Evolutionary conservation across 1,140 invertebrate species (phyloP), one percentile per base, ranked within the genome.

Genomic region (Oryctes rhinoceros): DNA sequence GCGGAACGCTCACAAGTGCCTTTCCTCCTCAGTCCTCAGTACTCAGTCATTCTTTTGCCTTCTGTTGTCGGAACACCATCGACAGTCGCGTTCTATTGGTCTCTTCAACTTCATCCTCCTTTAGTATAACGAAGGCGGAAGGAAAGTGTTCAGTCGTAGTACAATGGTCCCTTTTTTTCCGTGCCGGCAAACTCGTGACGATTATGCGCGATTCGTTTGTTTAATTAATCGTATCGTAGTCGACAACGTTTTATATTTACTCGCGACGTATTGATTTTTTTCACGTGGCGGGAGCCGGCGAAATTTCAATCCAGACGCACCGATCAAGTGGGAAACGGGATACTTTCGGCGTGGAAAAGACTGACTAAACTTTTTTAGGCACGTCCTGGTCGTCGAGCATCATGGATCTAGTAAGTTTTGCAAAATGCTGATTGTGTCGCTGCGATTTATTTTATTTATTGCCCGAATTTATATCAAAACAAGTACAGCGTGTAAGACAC

Each of bases 1-100:
- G 39, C 39, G 39, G 39, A 44, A 53, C 49, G 49, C 49, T 53
- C 49, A 53, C 49, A 53, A 53, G 49, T 53, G 49, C n/a, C 49
- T 53, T 15, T 53, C 49, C 49, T 53, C 49, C 49, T 13, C 49
- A 13, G 49, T 53, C 24, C 24, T 30, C 24, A 30, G 2, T 30
- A 1, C 24, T 30, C 24, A n/a, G n/a, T n/a, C 49, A 53, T 53
- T 53, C 49, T 53, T 53, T 53, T 3, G 4, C 49, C 49, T 53
- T 53, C 49, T 15, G 49, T 11, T 53, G 49, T 53, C 49, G 49
- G 11, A 53, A 53, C n/a, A 15, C 4, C 49, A 53, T 53, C 49
- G n/a, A 53, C 49, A 15, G 49, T 11, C 3, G n/a, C 49, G 39
- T 39, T 53, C 49, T 3, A n/a, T 53, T 15, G n/a, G 10, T 11